Percentiles rank a stretch among this genome's conserved stretches.
Evolutionary conservation across 2,888 invertebrate species (phyloP).

Genomic region (Leuctra nigra): DNA sequence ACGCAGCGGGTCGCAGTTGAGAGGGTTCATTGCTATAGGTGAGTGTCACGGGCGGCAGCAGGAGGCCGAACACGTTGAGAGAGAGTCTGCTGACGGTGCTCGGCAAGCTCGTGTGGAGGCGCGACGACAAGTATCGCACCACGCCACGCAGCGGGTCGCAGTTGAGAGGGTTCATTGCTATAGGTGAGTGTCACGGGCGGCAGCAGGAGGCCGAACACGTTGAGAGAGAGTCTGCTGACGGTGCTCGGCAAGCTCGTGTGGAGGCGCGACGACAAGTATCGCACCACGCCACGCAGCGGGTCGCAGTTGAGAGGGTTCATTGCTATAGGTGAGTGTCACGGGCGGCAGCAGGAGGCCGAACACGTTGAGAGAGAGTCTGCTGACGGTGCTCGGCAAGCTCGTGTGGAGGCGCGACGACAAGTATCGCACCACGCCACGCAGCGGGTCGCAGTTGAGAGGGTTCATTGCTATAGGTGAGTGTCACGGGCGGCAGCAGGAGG

Average conservation of each 20-base stretch:
- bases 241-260: constrained; percentile 57
- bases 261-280: constrained; percentile 38
- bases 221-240: constrained; percentile 59
- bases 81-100: constrained; percentile 59
- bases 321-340: constrained; percentile 1
- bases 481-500: constrained; percentile 17
- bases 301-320: constrained; percentile 3
- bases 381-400: constrained; percentile 56
- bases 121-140: constrained; percentile 31
- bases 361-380: constrained; percentile 55
- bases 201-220: constrained; percentile 37
- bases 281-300: not conserved
- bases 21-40: not conserved
- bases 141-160: constrained; percentile 1
- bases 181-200: constrained; percentile 8
- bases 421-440: not conserved
- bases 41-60: constrained; percentile 5
- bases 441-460: constrained; percentile 3
- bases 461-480: constrained; percentile 1
- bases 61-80: constrained; percentile 45
- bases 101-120: constrained; percentile 54
- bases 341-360: constrained; percentile 34
- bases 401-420: constrained; percentile 45
- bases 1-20: not conserved
- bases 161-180: not conserved